These are phyloP conservation scores for Formica aserva DNA, from an alignment of 2,888 invertebrate species.

Conservation along the genomic window DNA sequence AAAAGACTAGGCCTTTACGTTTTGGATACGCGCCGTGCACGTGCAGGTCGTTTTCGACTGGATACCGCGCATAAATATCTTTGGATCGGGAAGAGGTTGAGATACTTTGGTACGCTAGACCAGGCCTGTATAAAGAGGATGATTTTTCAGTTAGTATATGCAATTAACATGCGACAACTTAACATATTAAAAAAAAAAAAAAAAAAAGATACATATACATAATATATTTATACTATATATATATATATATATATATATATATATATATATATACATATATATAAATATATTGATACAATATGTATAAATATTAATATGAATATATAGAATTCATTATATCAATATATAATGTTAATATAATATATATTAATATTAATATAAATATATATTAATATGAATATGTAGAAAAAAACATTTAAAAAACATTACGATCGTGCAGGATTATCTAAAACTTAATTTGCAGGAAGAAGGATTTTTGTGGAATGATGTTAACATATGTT, in stretches of 20 bases:
- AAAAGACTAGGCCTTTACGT: slow-evolving; percentile 60
- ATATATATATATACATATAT: slow-evolving; percentile 65
- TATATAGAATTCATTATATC: slow-evolving; percentile 49
- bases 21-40: slow-evolving; percentile 36
- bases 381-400: slow-evolving; percentile 70
- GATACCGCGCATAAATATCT: slow-evolving; percentile 62
- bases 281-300: slow-evolving; percentile 33
- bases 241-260: slow-evolving; percentile 56
- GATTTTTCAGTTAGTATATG: slow-evolving; percentile 78
- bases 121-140: slow-evolving; percentile 81
- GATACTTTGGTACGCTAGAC: slow-evolving; percentile 86
- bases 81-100: slow-evolving; percentile 67
- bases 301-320: slow-evolving; percentile 44
- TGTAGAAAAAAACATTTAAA: slow-evolving; percentile 59
- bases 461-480: slow-evolving; percentile 61
- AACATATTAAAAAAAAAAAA: slow-evolving; percentile 63
- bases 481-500: slow-evolving; percentile 50
- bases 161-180: slow-evolving; percentile 79
- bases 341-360: slow-evolving; percentile 68
- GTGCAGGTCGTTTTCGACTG: slow-evolving; percentile 30
- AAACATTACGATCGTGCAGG: slow-evolving; percentile 60
- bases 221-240: slow-evolving; percentile 57
- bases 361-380: slow-evolving; percentile 49
- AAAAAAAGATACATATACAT: slow-evolving; percentile 42
- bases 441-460: slow-evolving; percentile 65